These are phyloP conservation scores for Meloidogyne floridensis DNA, from an alignment of 1,140 invertebrate genomes.

Conservation along the genomic window DNA sequence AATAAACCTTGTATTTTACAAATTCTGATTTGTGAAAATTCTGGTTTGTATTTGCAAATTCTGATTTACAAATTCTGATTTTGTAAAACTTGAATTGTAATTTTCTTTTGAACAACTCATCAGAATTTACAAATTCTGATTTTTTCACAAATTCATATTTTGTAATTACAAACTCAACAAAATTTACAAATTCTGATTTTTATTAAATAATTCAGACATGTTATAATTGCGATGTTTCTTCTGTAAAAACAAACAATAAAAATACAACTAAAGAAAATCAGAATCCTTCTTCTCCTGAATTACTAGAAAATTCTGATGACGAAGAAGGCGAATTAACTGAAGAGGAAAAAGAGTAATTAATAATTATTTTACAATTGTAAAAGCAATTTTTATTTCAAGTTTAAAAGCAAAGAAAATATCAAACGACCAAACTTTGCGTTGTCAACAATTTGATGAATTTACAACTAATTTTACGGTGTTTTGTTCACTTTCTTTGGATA, in stretches of 20 bases:
- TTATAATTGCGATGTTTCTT: not conserved
- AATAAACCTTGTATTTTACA: not conserved
- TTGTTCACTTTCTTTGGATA: not conserved
- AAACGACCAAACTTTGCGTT: not conserved
- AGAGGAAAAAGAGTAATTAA: not conserved
- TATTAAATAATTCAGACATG: not conserved
- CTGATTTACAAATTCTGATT: no score
- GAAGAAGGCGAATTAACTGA: not conserved
- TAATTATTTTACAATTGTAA: not conserved
- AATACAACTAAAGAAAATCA: not conserved
- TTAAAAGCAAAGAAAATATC: not conserved
- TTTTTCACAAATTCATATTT: not conserved
- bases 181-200: not conserved
- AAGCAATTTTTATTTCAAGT: not conserved
- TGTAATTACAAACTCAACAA: not conserved
- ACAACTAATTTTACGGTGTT: not conserved
- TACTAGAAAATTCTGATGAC: not conserved
- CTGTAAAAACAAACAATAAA: not conserved
- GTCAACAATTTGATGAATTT: not conserved
- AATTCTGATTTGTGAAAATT: no score
- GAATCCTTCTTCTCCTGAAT: not conserved
- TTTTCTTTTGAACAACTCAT: no score
- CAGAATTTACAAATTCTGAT: not conserved
- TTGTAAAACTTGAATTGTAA: no score
- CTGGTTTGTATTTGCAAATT: no score